These are phyloP conservation scores for Byasa hedistus DNA, from an alignment of 2,888 invertebrate genomes.

Conservation along the genomic window DNA sequence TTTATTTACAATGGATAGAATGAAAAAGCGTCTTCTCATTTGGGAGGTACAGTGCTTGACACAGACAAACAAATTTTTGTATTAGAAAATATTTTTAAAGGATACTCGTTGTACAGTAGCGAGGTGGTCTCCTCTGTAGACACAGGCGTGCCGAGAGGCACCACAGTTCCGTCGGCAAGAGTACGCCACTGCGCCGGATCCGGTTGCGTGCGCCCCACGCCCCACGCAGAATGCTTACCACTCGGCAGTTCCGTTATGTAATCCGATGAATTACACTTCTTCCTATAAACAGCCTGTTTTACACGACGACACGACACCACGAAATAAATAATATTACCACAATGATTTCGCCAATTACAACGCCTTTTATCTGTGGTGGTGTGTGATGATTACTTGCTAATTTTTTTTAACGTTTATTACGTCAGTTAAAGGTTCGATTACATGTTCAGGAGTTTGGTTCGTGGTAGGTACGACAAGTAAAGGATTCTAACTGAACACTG, in stretches of 20 bases:
- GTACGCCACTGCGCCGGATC: constrained; percentile 82
- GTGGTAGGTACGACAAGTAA: too few species aligned
- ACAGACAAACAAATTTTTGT: not conserved
- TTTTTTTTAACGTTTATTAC: too few species aligned
- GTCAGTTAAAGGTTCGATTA: too few species aligned
- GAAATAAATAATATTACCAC: not conserved
- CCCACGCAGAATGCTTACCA: constrained; percentile 93
- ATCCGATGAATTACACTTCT: constrained; percentile 85
- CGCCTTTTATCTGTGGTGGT: too few species aligned
- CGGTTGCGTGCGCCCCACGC: constrained; percentile 91
- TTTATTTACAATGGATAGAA: not conserved
- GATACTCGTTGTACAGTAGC: constrained; percentile 96
- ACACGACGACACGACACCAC: not conserved
- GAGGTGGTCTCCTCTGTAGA: constrained; percentile 60
- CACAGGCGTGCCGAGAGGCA: constrained; percentile 87
- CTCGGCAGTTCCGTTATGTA: constrained; percentile 88
- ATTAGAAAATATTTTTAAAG: constrained; percentile 62
- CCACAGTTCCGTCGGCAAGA: constrained; percentile 85
- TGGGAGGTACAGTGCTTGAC: too few species aligned
- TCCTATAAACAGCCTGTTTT: constrained; percentile 68
- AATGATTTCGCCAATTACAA: not conserved
- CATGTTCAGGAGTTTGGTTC: too few species aligned
- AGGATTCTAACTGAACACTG: too few species aligned
- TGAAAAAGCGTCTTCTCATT: too few species aligned
- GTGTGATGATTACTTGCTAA: too few species aligned